Base-by-base conservation (phyloP, 1,140 invertebrate genomes). In the Anastrepha obliqua region DNA sequence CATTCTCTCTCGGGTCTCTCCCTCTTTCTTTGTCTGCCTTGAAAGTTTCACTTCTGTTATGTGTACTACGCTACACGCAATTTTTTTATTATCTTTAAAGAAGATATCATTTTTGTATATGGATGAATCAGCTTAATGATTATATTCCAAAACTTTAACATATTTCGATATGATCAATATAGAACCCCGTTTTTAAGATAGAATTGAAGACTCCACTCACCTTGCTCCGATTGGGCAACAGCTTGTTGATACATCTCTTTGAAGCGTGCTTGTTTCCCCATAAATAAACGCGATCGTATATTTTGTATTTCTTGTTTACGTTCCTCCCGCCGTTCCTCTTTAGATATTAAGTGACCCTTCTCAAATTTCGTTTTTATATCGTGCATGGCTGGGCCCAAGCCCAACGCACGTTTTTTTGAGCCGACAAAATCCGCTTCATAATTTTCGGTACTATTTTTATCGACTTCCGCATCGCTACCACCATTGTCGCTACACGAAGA, bases 241-340 rank as follows among this genome's bases (percentile, higher is more conserved):
- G 97, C 97, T 91, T 98, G 97, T 91, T 98, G 97, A 93, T 98
- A 98, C 94, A 97, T 96, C 92, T 98, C 97, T 91, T 98, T 98
- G 93, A 98, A 97, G 90, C 97, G 97, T 0, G 96, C 96, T 94
- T 98, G 97, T 93, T 98, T 97, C 11, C 97, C 97, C 95, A 97
- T 95, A 92, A 98, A 98, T 9, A 98, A 94, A 87, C 96, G 94
- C 90, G 96, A 97, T 64, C 97, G 95, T 90, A 98, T 97, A 88
- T 95, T 96, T 91, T 97, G 96, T 88, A 98, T 96, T 93, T 98
- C 97, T 90, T 98, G 97, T 92, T 98, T 98, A n/a, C 96, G 94
- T 89, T 97, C 96, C 90, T 97, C 96, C 8, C 96, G 95, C 55
- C 96, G 94, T 89, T 97, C 96, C 87, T 97, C 96, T 87, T 95